phyloP scores from a whole-genome alignment of 2,113 vertebrate genomes.

The Petrocephalus zakoni region DNA sequence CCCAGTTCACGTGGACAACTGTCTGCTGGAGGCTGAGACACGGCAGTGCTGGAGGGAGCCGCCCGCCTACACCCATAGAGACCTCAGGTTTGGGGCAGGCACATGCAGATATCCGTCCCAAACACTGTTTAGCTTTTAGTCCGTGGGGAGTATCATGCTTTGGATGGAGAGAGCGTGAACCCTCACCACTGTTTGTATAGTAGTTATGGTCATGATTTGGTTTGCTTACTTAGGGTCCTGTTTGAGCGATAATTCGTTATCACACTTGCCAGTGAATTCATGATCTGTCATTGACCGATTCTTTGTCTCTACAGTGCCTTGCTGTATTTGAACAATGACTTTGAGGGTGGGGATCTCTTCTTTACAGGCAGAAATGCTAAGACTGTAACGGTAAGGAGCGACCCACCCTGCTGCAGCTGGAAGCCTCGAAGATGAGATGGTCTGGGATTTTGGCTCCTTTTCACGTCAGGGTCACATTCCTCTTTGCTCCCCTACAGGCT shows the following conservation, averaged over 20 bases:
- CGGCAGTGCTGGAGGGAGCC: slow-evolving; percentile 87
- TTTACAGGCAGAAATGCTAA: slow-evolving; percentile 82
- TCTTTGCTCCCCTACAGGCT: slow-evolving; percentile 58
- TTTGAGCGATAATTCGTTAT: neutral
- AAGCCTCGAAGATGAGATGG: neutral
- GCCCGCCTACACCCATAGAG: slow-evolving; percentile 85
- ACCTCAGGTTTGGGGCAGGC: slow-evolving; percentile 76
- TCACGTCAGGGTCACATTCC: neutral
- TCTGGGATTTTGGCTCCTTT: neutral
- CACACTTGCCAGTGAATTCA: neutral
- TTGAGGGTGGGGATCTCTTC: slow-evolving; percentile 85
- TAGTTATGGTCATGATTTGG: neutral
- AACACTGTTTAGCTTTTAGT: neutral
- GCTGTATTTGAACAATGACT: slow-evolving; percentile 90
- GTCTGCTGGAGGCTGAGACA: slow-evolving; percentile 85
- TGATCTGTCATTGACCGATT: neutral
- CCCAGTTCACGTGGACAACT: slow-evolving; percentile 92
- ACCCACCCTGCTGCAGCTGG: neutral
- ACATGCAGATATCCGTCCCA: neutral
- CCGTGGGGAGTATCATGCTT: neutral
- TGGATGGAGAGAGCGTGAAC: neutral
- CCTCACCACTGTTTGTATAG: neutral
- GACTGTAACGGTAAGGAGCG: slow-evolving; percentile 73
- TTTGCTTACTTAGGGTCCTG: neutral
- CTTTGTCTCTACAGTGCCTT: slow-evolving; percentile 65